phyloP scores from a whole-genome alignment of 2,113 vertebrate genomes.

The Vimba vimba region DNA sequence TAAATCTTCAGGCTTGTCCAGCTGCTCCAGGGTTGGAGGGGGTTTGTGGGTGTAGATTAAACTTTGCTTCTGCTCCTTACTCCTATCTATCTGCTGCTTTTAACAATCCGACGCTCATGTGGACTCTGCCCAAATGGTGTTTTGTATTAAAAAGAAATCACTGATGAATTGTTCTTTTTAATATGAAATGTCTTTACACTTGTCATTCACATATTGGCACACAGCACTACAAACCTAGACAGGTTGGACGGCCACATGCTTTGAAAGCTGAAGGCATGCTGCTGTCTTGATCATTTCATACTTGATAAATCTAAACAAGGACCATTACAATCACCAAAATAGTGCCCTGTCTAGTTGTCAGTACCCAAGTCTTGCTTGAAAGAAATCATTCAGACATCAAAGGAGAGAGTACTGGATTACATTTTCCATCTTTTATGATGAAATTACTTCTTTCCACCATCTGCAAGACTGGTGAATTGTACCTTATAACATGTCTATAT shows the following conservation, averaged over 20 bases:
- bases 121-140: constrained; percentile 37
- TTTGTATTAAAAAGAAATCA: background rate
- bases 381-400: background rate
- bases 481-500: background rate
- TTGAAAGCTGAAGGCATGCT: background rate
- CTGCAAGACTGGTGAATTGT: background rate
- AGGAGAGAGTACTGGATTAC: background rate
- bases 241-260: background rate
- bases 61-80: constrained; percentile 62
- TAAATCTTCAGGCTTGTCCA: constrained; percentile 70
- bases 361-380: background rate
- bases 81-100: constrained; percentile 59
- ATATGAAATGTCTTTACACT: constrained; percentile 17
- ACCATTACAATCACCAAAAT: background rate
- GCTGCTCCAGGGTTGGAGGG: constrained; percentile 64
- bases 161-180: background rate
- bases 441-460: background rate
- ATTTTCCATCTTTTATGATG: background rate
- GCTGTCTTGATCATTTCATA: background rate
- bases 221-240: background rate
- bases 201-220: background rate
- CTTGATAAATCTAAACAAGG: background rate
- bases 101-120: constrained; percentile 65
- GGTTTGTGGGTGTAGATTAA: constrained; percentile 51
- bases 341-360: background rate